Conservation (phyloP, 2,888 invertebrate genomes). For the Atethmia centrago region DNA sequence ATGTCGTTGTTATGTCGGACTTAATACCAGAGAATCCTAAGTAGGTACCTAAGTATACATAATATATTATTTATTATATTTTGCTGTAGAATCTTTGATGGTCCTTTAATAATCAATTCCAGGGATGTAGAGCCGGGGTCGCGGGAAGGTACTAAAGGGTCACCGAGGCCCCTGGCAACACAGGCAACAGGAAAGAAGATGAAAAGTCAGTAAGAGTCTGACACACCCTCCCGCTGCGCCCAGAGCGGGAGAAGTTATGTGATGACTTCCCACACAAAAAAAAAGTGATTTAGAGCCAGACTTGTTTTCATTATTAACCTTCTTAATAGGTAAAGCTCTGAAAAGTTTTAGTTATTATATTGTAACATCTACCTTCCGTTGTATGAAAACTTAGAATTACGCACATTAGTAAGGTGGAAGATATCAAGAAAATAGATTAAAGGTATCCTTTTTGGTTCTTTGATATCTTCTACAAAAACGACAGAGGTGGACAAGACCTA, state of each 20-base stretch:
- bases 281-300: background rate
- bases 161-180: too few species aligned
- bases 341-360: background rate
- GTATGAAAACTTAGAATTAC: background rate
- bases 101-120: background rate
- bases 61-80: background rate
- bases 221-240: too few species aligned
- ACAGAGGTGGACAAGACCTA: too few species aligned
- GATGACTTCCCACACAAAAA: too few species aligned
- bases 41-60: too few species aligned
- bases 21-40: background rate
- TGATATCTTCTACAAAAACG: background rate
- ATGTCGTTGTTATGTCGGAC: background rate
- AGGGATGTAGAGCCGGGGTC: too few species aligned
- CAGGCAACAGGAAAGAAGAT: too few species aligned
- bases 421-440: background rate
- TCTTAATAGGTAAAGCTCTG: background rate
- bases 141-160: too few species aligned
- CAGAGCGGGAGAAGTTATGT: too few species aligned
- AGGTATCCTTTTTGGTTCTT: background rate
- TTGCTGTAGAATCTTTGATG: background rate
- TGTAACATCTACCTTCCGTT: background rate
- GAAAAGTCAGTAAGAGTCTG: too few species aligned
- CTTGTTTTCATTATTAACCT: background rate
- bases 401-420: too few species aligned